Conservation (phyloP, 2,113 vertebrate genomes). For the Oreochromis aureus region DNA sequence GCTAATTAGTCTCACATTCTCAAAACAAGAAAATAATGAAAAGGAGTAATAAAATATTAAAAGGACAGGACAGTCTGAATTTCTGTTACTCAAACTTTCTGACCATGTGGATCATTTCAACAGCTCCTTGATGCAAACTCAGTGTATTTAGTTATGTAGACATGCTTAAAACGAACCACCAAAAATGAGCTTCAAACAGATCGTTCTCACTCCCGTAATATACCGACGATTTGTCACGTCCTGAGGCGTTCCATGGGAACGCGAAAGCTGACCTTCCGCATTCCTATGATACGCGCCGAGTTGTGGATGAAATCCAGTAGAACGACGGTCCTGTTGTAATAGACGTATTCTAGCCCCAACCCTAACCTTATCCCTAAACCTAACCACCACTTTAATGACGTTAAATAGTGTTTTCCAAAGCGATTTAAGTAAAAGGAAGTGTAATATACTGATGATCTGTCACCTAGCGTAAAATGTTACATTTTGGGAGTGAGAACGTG, state of each 20-base stretch:
- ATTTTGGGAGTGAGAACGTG: neutral
- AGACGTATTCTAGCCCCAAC: neutral
- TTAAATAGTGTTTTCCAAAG: neutral
- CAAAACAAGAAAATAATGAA: neutral
- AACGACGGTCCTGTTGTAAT: neutral
- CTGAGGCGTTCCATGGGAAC: neutral
- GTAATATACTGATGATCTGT: neutral
- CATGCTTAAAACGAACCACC: neutral
- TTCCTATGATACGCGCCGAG: neutral
- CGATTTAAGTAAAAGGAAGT: neutral
- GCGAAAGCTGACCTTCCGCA: no score
- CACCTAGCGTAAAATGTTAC: neutral
- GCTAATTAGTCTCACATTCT: neutral
- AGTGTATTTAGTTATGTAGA: neutral
- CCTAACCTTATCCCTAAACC: neutral
- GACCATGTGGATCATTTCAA: neutral
- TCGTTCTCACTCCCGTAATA: neutral
- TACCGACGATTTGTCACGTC: fast-evolving
- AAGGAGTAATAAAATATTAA: neutral
- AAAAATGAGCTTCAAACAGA: neutral
- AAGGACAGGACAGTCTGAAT: neutral
- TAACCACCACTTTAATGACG: neutral
- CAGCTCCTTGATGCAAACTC: neutral
- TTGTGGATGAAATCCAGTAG: neutral
- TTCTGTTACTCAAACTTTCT: neutral